These are phyloP conservation scores for Bufo bufo DNA, from an alignment of 2,113 vertebrate species.

Conservation along the genomic window DNA sequence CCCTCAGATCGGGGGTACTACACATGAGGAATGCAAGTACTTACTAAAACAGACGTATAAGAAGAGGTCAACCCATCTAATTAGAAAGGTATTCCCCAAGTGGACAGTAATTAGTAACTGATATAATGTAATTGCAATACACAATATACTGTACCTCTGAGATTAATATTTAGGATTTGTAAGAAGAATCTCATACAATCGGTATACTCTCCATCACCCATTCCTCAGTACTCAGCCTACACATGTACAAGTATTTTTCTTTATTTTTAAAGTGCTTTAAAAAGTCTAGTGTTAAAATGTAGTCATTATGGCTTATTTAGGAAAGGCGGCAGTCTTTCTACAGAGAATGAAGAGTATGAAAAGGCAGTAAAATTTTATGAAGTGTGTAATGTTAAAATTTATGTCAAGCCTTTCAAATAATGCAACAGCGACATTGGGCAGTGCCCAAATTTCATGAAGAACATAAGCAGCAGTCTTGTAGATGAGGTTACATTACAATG, in stretches of 20 bases:
- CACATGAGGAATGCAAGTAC: no score
- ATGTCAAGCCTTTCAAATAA: conserved; percentile 77
- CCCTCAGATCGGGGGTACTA: no score
- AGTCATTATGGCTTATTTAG: conserved; percentile 28
- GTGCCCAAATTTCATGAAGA: conserved; percentile 62
- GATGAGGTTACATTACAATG: conserved; percentile 69
- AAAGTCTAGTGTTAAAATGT: conserved; percentile 45
- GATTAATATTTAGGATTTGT: background rate
- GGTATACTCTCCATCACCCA: background rate
- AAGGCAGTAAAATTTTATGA: conserved; percentile 83
- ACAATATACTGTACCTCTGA: background rate
- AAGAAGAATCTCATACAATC: background rate
- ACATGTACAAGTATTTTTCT: background rate
- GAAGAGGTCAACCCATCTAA: no score
- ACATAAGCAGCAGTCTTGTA: conserved; percentile 61
- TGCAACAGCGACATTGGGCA: conserved; percentile 75
- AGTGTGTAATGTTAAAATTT: conserved; percentile 84
- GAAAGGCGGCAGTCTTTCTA: conserved; percentile 66
- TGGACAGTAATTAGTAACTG: background rate
- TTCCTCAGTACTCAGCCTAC: background rate
- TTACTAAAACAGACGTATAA: no score
- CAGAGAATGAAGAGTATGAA: conserved; percentile 77
- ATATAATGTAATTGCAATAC: background rate
- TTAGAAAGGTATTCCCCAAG: no score
- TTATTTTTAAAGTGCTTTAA: background rate